Evolutionary conservation across 1,140 invertebrate species (phyloP).

Genomic region (Asobara japonica): DNA sequence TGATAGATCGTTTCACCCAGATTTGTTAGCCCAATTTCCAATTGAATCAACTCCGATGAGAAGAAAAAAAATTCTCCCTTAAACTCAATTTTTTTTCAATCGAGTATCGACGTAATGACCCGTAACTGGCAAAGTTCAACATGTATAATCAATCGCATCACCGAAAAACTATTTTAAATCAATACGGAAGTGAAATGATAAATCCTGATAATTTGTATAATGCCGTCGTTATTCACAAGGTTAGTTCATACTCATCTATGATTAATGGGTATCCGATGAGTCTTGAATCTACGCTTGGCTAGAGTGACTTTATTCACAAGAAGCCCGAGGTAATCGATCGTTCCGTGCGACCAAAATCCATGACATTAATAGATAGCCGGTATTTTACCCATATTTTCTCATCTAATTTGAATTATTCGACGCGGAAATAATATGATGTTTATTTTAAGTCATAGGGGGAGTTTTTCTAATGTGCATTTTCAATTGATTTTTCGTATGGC

Average conservation of each 20-base stretch:
- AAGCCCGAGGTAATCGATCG: not conserved
- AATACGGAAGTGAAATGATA: slow-evolving; percentile 39
- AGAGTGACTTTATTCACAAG: not conserved
- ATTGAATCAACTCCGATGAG: not conserved
- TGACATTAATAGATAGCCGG: not conserved
- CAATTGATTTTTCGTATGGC: too few relatives aligned
- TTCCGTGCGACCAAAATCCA: not conserved
- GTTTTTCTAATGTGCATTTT: too few relatives aligned
- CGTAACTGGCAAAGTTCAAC: not conserved
- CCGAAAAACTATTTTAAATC: slow-evolving; percentile 30
- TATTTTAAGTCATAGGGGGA: too few relatives aligned
- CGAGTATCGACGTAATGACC: not conserved
- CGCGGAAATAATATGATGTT: slow-evolving; percentile 1
- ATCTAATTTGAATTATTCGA: not conserved
- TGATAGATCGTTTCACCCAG: too few relatives aligned
- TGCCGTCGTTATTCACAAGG: slow-evolving; percentile 44
- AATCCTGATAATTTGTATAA: slow-evolving; percentile 45
- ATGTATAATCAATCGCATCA: not conserved
- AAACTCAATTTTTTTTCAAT: not conserved
- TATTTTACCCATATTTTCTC: not conserved
- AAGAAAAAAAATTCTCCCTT: not conserved
- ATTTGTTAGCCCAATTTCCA: not conserved
- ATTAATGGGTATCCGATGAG: slow-evolving; percentile 21
- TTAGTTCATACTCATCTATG: slow-evolving; percentile 27
- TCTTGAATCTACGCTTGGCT: not conserved